These are phyloP conservation scores for Epizoanthus stellaris DNA, from an alignment of 92 coral and sea anemone genomes.

Conservation along the genomic window DNA sequence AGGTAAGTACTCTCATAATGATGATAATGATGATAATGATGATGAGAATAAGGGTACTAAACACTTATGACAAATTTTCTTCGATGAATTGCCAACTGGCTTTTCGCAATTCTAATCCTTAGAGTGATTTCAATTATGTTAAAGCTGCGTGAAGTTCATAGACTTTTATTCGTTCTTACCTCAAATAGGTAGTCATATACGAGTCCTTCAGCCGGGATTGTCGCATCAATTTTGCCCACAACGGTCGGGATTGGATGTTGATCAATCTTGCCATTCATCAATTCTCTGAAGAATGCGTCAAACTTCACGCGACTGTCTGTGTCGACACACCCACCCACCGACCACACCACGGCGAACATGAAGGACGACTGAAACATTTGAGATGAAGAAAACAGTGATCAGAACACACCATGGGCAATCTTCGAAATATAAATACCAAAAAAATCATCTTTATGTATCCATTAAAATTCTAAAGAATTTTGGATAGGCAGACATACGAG, in stretches of 20 bases:
- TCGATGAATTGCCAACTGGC: too few relatives aligned
- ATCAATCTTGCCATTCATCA: slow-evolving; percentile 82
- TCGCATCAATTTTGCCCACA: slow-evolving; percentile 93
- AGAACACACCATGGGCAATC: too few relatives aligned
- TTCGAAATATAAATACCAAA: too few relatives aligned
- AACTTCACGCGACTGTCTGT: slow-evolving; percentile 95
- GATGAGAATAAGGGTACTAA: too few relatives aligned
- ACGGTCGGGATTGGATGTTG: slow-evolving; percentile 87
- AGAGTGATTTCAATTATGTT: too few relatives aligned
- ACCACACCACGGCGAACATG: slow-evolving; percentile 96
- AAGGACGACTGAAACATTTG: slow-evolving; percentile 82
- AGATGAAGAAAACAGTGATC: neutral
- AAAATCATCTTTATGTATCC: too few relatives aligned
- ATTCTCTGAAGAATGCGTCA: slow-evolving; percentile 86
- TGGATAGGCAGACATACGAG: too few relatives aligned
- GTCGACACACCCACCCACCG: slow-evolving; percentile 98
- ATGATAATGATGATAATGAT: too few relatives aligned
- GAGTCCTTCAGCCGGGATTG: slow-evolving; percentile 94
- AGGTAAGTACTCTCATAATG: too few relatives aligned
- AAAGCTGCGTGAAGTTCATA: neutral
- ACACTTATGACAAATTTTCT: too few relatives aligned
- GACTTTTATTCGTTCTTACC: slow-evolving; percentile 53
- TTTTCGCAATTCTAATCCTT: too few relatives aligned
- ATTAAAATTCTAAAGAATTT: too few relatives aligned
- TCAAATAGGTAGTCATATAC: slow-evolving; percentile 97